Conservation (phyloP, 1,140 invertebrate genomes). For the Drosophila parabipectinata region DNA sequence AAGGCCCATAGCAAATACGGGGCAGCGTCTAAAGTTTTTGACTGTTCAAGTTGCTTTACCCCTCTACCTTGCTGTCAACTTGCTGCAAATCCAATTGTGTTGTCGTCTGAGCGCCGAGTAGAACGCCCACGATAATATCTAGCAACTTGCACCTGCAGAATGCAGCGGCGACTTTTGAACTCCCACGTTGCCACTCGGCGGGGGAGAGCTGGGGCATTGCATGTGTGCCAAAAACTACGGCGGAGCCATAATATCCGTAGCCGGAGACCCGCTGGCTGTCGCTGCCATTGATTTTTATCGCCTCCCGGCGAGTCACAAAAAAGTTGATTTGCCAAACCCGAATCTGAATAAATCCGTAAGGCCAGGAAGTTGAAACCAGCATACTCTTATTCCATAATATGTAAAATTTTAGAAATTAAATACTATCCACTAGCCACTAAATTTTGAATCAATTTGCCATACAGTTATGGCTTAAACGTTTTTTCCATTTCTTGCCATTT, state of each 20-base stretch:
- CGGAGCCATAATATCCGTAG: constrained; percentile 40
- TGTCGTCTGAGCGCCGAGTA: constrained; percentile 41
- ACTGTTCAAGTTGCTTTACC: constrained; percentile 41
- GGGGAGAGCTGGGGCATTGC: constrained; percentile 33
- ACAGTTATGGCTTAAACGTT: not conserved
- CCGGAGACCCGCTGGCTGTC: constrained; percentile 38
- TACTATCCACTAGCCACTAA: not conserved
- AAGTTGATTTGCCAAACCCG: constrained; percentile 45
- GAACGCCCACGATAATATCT: constrained; percentile 56
- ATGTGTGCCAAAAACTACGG: constrained; percentile 67
- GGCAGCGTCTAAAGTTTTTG: constrained; percentile 57
- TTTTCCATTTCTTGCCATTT: not conserved
- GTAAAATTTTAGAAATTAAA: not conserved
- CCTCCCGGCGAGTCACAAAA: constrained; percentile 25
- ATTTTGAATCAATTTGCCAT: not conserved
- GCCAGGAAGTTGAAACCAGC: not conserved
- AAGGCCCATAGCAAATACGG: constrained; percentile 46
- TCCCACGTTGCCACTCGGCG: constrained; percentile 46
- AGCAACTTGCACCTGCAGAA: constrained; percentile 58
- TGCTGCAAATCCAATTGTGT: constrained; percentile 47
- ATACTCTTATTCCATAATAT: constrained; percentile 11
- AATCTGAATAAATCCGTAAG: constrained; percentile 4
- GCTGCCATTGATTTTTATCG: constrained; percentile 76
- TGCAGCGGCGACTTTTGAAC: constrained; percentile 51
- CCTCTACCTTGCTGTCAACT: constrained; percentile 5